Conservation (phyloP, 2,797 vertebrate species). For the Sebastiscus tertius region DNA sequence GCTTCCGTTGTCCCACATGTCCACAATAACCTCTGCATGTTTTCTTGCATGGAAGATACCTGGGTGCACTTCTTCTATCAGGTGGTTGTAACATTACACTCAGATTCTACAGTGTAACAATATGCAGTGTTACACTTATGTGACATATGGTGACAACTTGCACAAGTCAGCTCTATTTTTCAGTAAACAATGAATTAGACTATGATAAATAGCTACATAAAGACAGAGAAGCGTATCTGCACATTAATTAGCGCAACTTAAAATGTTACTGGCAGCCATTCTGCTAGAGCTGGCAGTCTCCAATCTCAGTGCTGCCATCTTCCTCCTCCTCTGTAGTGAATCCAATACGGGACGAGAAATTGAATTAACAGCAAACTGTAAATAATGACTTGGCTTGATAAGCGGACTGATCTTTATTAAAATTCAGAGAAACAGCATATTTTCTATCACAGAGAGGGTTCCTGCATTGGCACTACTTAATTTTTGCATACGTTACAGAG, state of each 20-base stretch:
- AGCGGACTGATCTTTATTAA: conserved; percentile 83
- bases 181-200: conserved; percentile 6
- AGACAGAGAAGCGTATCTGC: conserved; percentile 36
- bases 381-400: conserved; percentile 83
- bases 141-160: conserved; percentile 29
- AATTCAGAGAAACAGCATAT: conserved; percentile 72
- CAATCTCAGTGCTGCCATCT: conserved; percentile 61
- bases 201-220: conserved; percentile 37
- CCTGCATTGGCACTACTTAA: conserved; percentile 50
- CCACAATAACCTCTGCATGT: conserved; percentile 47
- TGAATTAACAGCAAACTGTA: conserved; percentile 78
- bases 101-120: conserved; percentile 1
- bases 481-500: conserved; percentile 65
- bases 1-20: conserved; percentile 30
- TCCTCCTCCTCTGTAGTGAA: conserved; percentile 52
- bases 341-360: conserved; percentile 66
- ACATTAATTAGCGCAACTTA: conserved; percentile 63
- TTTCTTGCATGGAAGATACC: conserved; percentile 27
- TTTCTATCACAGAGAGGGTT: conserved; percentile 65
- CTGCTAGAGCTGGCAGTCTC: conserved; percentile 54
- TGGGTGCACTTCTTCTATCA: conserved; percentile 12
- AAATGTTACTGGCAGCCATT: conserved; percentile 61
- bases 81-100: background rate
- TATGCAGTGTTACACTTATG: background rate
- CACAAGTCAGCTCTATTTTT: conserved; percentile 21